These are phyloP conservation scores for Crepidodera aurea DNA, from an alignment of 2,888 invertebrate genomes.

Conservation along the genomic window DNA sequence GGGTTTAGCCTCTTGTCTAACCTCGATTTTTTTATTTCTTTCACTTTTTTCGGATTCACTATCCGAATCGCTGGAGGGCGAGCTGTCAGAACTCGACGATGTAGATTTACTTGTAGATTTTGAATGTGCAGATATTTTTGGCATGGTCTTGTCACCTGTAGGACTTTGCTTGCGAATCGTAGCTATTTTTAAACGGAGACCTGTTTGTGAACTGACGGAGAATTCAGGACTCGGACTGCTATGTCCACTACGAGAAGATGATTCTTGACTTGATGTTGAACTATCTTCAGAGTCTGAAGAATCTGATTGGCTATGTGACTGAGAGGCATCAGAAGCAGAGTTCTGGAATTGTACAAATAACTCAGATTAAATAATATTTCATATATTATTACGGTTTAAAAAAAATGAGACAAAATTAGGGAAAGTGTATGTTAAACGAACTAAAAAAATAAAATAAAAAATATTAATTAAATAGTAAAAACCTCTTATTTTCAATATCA, in stretches of 20 bases:
- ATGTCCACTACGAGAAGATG: constrained; percentile 53
- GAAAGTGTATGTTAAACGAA: too few relatives aligned
- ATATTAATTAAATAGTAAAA: too few relatives aligned
- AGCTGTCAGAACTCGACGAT: constrained; percentile 63
- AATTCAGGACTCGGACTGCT: constrained; percentile 63
- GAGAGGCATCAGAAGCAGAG: constrained; percentile 62
- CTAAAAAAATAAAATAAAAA: too few relatives aligned
- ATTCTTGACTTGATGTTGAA: constrained; percentile 58
- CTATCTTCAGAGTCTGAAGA: constrained; percentile 59
- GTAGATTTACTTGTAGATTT: constrained; percentile 62
- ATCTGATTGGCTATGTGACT: constrained; percentile 59
- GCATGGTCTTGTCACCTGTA: constrained; percentile 57
- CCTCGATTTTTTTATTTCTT: constrained; percentile 12
- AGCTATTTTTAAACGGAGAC: constrained; percentile 69
- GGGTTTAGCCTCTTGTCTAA: constrained; percentile 19
- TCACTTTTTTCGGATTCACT: constrained; percentile 41
- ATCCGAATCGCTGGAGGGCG: constrained; percentile 62
- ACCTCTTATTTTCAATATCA: too few relatives aligned
- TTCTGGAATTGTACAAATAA: constrained; percentile 61
- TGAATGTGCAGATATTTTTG: constrained; percentile 54
- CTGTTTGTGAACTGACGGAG: constrained; percentile 69
- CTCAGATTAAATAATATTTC: too few relatives aligned
- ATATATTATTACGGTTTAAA: too few relatives aligned
- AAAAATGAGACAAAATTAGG: too few relatives aligned
- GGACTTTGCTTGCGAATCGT: constrained; percentile 66